These are phyloP conservation scores for Drosophila quasianomalipes DNA, from an alignment of 2,888 invertebrate genomes.

Conservation along the genomic window DNA sequence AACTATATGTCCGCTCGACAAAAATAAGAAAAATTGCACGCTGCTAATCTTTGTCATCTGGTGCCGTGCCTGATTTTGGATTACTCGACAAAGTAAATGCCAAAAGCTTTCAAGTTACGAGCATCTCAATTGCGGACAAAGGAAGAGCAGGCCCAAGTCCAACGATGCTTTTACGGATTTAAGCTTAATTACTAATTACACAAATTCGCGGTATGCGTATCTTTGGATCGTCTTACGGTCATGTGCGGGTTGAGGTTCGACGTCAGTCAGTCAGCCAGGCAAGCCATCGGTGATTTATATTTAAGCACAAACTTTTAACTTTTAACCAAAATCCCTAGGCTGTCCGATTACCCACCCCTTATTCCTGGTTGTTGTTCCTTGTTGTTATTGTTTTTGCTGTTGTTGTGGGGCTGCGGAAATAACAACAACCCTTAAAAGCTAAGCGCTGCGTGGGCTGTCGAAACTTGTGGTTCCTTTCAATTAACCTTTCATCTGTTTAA, in stretches of 20 bases:
- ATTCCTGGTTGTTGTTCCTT: constrained; percentile 29
- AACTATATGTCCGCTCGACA: constrained; percentile 33
- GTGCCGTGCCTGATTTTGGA: constrained; percentile 64
- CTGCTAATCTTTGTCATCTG: constrained; percentile 79
- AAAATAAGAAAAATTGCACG: constrained; percentile 67
- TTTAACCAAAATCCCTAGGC: constrained; percentile 72
- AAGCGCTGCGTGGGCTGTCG: constrained; percentile 70
- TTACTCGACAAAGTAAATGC: constrained; percentile 57
- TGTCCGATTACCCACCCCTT: constrained; percentile 32
- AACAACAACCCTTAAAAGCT: constrained; percentile 70
- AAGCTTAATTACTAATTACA: constrained; percentile 78
- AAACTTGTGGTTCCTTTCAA: constrained; percentile 78
- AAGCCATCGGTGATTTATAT: constrained; percentile 78
- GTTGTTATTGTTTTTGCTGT: constrained; percentile 35
- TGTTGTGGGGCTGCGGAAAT: constrained; percentile 29
- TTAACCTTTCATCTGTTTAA: constrained; percentile 80
- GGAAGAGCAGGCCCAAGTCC: constrained; percentile 28
- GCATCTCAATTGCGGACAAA: constrained; percentile 35
- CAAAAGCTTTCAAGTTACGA: constrained; percentile 61
- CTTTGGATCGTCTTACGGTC: constrained; percentile 46
- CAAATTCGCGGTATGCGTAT: constrained; percentile 72
- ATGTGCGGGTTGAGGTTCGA: constrained; percentile 35
- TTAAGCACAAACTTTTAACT: constrained; percentile 79
- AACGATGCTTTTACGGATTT: constrained; percentile 49
- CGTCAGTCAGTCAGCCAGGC: constrained; percentile 35